phyloP scores from a whole-genome alignment of 2,113 vertebrate genomes.

The Anguilla japonica region DNA sequence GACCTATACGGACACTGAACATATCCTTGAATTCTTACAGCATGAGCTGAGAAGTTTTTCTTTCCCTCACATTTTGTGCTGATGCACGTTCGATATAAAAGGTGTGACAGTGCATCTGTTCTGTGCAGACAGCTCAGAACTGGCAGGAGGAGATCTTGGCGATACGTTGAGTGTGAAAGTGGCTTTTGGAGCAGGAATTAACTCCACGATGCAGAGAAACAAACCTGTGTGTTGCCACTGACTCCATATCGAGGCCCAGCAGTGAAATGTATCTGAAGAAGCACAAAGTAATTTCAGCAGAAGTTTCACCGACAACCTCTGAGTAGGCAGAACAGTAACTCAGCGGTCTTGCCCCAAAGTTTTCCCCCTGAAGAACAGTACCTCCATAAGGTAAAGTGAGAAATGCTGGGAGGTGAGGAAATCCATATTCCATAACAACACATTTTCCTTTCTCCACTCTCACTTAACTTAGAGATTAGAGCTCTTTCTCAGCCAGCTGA shows the following conservation, averaged over 20 bases:
- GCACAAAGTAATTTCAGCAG: neutral
- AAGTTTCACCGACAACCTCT: neutral
- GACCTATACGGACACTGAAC: too few relatives aligned
- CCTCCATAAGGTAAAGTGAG: conserved; percentile 51
- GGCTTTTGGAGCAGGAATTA: neutral
- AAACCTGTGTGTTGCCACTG: neutral
- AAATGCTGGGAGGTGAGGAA: conserved; percentile 46
- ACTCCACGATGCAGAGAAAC: neutral
- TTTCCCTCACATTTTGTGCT: neutral
- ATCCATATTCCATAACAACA: conserved; percentile 38
- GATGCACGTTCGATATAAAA: neutral
- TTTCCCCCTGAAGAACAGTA: neutral
- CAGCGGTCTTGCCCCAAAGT: neutral
- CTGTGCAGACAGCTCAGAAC: neutral
- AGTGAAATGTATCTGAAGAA: neutral
- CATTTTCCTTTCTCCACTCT: conserved; percentile 30
- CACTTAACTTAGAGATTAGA: neutral
- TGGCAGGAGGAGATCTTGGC: neutral
- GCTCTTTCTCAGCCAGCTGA: neutral
- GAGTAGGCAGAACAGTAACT: neutral
- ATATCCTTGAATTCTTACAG: neutral
- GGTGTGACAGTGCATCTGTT: neutral
- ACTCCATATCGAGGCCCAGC: neutral
- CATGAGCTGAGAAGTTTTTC: neutral
- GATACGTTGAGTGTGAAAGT: neutral